phyloP scores from a whole-genome alignment of 2,888 invertebrate species.

The Lasioglossum villosulum region DNA sequence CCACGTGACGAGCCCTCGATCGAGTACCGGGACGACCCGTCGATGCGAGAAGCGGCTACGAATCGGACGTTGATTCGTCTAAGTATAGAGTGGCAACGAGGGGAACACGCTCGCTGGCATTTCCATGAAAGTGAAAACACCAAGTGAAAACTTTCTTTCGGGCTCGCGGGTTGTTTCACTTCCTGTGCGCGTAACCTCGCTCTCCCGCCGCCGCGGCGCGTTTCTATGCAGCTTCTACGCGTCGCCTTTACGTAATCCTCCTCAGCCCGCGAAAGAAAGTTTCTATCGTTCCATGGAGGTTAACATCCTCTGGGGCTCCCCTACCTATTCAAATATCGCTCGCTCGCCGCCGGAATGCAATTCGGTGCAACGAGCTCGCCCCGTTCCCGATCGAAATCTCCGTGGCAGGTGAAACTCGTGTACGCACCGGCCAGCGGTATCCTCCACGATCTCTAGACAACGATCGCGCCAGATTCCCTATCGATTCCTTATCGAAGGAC shows the following conservation, averaged over 20 bases:
- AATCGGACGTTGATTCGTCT: constrained; percentile 73
- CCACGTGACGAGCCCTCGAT: neutral
- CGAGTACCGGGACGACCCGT: constrained; percentile 21
- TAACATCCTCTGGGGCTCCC: constrained; percentile 79
- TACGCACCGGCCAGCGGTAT: neutral
- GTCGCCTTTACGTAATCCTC: constrained; percentile 81
- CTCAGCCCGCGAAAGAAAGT: constrained; percentile 82
- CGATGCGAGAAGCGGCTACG: constrained; percentile 58
- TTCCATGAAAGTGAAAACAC: constrained; percentile 84
- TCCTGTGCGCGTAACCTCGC: constrained; percentile 84
- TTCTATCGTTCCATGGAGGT: constrained; percentile 80
- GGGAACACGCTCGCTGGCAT: constrained; percentile 70
- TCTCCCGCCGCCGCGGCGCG: constrained; percentile 71
- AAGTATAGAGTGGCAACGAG: constrained; percentile 67
- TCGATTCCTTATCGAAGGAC: neutral
- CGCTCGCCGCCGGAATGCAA: constrained; percentile 46
- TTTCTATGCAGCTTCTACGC: constrained; percentile 81
- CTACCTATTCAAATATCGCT: constrained; percentile 67
- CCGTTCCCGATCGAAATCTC: constrained; percentile 4
- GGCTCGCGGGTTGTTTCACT: constrained; percentile 82
- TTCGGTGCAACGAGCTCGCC: constrained; percentile 31
- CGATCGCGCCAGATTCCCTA: neutral
- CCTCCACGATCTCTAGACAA: constrained; percentile 3
- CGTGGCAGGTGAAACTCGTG: constrained; percentile 18
- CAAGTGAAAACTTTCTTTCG: constrained; percentile 84